These are phyloP conservation scores for Sebastes dallii DNA, from an alignment of 2,797 vertebrate genomes.

Conservation along the genomic window DNA sequence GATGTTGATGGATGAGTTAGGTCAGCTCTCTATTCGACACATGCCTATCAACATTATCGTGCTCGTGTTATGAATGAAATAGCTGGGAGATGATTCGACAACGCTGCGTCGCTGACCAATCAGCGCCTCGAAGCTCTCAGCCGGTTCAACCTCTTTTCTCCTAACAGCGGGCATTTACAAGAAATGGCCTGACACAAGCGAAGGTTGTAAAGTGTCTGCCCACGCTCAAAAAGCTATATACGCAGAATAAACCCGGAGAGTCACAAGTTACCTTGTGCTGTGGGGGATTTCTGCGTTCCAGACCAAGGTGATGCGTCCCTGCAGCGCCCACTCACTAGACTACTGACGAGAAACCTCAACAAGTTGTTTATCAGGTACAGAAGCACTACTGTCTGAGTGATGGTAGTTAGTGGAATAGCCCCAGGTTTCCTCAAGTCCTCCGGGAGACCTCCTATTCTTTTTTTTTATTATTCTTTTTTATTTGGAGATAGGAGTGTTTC, in stretches of 20 bases:
- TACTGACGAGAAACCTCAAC: slow-evolving; percentile 1
- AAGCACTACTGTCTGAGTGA: background rate
- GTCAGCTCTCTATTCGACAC: background rate
- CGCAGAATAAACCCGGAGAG: slow-evolving; percentile 34
- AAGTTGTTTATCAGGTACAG: background rate
- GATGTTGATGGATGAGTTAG: slow-evolving; percentile 23
- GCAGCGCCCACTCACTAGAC: slow-evolving; percentile 23
- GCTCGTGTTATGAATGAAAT: slow-evolving; percentile 60
- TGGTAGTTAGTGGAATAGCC: background rate
- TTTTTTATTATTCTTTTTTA: too few species aligned
- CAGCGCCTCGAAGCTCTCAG: background rate
- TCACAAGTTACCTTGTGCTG: slow-evolving; percentile 63
- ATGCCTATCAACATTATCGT: slow-evolving; percentile 24
- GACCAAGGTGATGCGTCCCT: background rate
- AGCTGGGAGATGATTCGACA: slow-evolving; percentile 35
- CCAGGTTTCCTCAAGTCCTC: background rate
- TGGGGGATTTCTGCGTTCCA: slow-evolving; percentile 63
- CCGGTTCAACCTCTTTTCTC: slow-evolving; percentile 67
- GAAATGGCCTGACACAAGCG: slow-evolving; percentile 80
- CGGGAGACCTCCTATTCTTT: background rate
- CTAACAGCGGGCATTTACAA: slow-evolving; percentile 85
- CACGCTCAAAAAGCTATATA: slow-evolving; percentile 38
- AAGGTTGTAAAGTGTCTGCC: slow-evolving; percentile 48
- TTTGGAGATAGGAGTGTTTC: too few species aligned
- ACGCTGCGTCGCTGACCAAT: slow-evolving; percentile 35